Conservation (phyloP, 2,888 invertebrate genomes). For the Kuschelorhynchus macadamiae region DNA sequence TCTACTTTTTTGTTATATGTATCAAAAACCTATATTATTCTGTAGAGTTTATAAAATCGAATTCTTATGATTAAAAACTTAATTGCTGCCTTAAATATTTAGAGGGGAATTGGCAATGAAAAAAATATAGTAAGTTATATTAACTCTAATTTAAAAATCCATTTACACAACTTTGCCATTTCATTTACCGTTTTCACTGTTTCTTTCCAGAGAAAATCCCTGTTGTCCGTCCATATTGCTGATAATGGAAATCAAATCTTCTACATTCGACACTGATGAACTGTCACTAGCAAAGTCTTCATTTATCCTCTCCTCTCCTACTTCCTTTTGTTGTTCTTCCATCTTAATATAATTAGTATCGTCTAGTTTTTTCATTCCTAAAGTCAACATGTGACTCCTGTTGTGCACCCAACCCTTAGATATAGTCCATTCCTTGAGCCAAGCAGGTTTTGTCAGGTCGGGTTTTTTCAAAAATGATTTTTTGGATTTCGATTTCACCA, state of each 20-base stretch:
- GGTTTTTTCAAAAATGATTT: slow-evolving; percentile 15
- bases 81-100: too few species aligned
- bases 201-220: slow-evolving; percentile 29
- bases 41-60: too few species aligned
- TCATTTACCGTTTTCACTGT: slow-evolving; percentile 32
- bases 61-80: too few species aligned
- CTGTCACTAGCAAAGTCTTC: slow-evolving; percentile 49
- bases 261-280: slow-evolving; percentile 63
- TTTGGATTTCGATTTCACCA: slow-evolving; percentile 46
- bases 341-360: slow-evolving; percentile 5
- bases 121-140: too few species aligned
- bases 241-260: slow-evolving; percentile 63
- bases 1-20: too few species aligned
- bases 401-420: slow-evolving; percentile 69
- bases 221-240: slow-evolving; percentile 41
- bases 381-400: slow-evolving; percentile 62
- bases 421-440: slow-evolving; percentile 69
- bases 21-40: too few species aligned
- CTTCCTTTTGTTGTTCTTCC: slow-evolving; percentile 16
- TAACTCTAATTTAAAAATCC: too few species aligned
- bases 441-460: slow-evolving; percentile 58
- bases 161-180: too few species aligned
- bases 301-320: slow-evolving; percentile 26
- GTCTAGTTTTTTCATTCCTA: slow-evolving; percentile 20
- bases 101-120: too few species aligned